Evolutionary conservation across 2,113 vertebrate genomes (phyloP), one percentile per base, ranked within the genome.

Genomic region (Cinclus mexicanus): DNA sequence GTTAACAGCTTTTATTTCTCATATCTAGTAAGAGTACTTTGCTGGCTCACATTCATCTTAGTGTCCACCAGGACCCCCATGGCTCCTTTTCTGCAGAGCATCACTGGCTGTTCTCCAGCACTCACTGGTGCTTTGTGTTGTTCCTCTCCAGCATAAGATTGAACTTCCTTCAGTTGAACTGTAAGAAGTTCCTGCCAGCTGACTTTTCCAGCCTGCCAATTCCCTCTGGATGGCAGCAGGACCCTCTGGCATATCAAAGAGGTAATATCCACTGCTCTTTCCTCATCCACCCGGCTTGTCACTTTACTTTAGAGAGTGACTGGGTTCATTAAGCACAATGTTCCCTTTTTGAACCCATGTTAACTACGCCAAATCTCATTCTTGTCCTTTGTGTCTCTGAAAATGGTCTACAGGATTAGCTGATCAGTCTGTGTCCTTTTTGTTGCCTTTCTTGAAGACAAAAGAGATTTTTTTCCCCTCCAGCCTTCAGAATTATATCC

Each of bases 1-100:
- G 4, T 14, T 87, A 52, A 33, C 8, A 76, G 12, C 3, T 80
- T 61, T 74, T 44, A 31, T 67, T 85, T 57, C 14, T 59, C 33
- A 10, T 47, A 16, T 46, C 11, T 59, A 49, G 15, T 49, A 37
- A 59, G 25, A 89, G 55, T 41, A 41, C 17, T 12, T 6, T 55
- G 28, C 6, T 65, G 17, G 9, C 28, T 47, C 11, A 3, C 33
- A 22, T 28, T 42, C 31, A 15, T 31, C 21, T 35, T 1, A 0
- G 9, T 26, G 42, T 65, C 42, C 18, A 13, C 11, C 21, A 39
- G 53, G 53, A 46, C 11, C 23, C 8, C 28, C 15, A 10, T 4
- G 21, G 7, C 5, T 75, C 10, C 46, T 60, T 52, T 60, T 24
- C 69, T 68, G 24, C 24, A 68, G 21, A 53, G n/a, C 69, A 22